Conservation (phyloP, 30 jellyfish, hydroid and myxozoan genomes). For the Chrysaora quinquecirrha region DNA sequence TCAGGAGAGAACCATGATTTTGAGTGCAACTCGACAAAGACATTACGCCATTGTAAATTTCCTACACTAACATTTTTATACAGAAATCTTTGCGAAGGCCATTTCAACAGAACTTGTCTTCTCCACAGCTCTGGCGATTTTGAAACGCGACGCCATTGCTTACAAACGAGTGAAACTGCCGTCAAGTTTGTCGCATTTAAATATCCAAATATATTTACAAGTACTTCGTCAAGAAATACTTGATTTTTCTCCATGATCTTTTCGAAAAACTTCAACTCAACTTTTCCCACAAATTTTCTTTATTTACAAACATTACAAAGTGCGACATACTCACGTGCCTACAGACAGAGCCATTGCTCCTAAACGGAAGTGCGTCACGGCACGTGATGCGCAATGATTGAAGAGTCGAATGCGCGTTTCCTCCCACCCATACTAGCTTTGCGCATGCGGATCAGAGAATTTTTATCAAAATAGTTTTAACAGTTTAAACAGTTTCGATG, state of each 20-base stretch:
- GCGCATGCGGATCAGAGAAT: no score
- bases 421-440: no score
- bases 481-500: no score
- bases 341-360: no score
- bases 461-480: no score
- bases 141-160: conserved; percentile 87
- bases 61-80: conserved; percentile 60
- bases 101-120: conserved; percentile 61
- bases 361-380: no score
- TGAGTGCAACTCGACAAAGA: conserved; percentile 70
- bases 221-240: conserved; percentile 74
- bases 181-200: conserved; percentile 50
- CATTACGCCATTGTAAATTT: conserved; percentile 77
- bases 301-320: no score
- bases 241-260: neutral
- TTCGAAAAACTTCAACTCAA: no score
- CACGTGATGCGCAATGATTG: no score
- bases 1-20: conserved; percentile 94
- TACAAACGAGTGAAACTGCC: conserved; percentile 63
- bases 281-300: no score
- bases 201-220: conserved; percentile 54
- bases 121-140: conserved; percentile 84
- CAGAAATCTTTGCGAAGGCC: conserved; percentile 97
- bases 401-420: no score
- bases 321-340: no score